A percentile compares a stretch with the other conserved stretches of the same genome.
phyloP scores from a whole-genome alignment of 2,113 vertebrate genomes.

The Cervus canadensis region DNA sequence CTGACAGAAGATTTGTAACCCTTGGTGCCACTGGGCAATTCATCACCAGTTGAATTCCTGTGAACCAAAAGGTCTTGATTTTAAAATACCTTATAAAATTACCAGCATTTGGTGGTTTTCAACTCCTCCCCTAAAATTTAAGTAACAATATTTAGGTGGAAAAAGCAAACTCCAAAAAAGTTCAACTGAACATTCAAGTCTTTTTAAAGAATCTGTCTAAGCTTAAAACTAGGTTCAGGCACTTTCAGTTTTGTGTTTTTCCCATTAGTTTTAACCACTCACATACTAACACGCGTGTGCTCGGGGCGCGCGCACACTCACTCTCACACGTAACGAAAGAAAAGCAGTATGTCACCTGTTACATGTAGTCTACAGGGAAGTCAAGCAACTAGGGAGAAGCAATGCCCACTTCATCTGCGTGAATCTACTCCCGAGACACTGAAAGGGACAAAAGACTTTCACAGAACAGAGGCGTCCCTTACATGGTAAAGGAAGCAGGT shows the following conservation, averaged over 20 bases:
- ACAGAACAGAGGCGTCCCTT: slow-evolving; percentile 79
- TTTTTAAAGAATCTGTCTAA: slow-evolving; percentile 90
- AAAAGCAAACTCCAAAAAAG: slow-evolving; percentile 91
- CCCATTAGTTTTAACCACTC: slow-evolving; percentile 87
- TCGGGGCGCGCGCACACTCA: slow-evolving; percentile 66
- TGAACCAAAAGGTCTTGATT: slow-evolving; percentile 58
- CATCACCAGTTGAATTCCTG: slow-evolving; percentile 55
- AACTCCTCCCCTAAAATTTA: slow-evolving; percentile 66
- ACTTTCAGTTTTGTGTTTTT: slow-evolving; percentile 92
- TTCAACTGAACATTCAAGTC: slow-evolving; percentile 97
- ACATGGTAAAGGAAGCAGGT: slow-evolving; percentile 85
- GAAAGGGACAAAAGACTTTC: slow-evolving; percentile 78
- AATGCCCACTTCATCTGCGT: slow-evolving; percentile 55
- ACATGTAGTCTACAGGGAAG: slow-evolving; percentile 77
- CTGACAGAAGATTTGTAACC: slow-evolving; percentile 60
- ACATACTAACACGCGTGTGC: slow-evolving; percentile 77
- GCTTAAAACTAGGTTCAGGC: slow-evolving; percentile 96
- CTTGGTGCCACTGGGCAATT: slow-evolving; percentile 53
- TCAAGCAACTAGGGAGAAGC: slow-evolving; percentile 86
- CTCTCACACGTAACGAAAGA: slow-evolving; percentile 56
- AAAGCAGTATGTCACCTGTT: slow-evolving; percentile 81
- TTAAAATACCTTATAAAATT: slow-evolving; percentile 71
- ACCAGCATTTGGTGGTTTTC: slow-evolving; percentile 65
- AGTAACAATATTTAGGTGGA: slow-evolving; percentile 83
- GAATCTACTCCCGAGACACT: slow-evolving; percentile 77